Base-by-base conservation (phyloP, 2,797 vertebrate species). In the Pagetopsis macropterus region DNA sequence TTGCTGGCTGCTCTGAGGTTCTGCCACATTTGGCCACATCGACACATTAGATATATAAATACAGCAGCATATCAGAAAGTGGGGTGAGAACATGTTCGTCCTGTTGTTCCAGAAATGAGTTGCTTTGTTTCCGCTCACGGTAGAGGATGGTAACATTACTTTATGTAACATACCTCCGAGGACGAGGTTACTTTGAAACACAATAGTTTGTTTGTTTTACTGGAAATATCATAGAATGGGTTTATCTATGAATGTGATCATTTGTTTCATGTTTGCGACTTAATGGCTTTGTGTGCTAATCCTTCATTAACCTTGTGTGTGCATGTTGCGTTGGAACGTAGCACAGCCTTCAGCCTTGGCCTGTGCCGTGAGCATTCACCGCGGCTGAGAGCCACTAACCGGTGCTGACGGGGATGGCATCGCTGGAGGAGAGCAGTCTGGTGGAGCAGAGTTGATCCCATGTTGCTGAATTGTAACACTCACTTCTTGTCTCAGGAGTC, bases 401-500 rank as follows among this genome's bases (percentile, higher is more conserved):
- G 62, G 2, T 16, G 23, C 33, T 80, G 54, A 21, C 6, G 1
- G 45, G 70, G 79, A 54, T 67, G 70, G 70, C 41, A 33, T 59
- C 49, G 16, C 45, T 21, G 41, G 62, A 33, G 15, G 31, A 54
- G 31, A 64, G 44, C 13, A 2, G 9, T 23, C 19, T 3, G 12
- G 45, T 31, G 0, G 0, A 72, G 33, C 51, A 66, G 49, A 14
- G 13, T 1, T 10, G 17, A 16, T 10, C 31, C 1, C 3, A 15
- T 21, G 0, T n/a, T 43, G 54, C 19, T 59, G 31, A 23, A 6
- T 51, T 27, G 48, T 52, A 79, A 82, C 37, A 15, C 49, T 71
- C 5, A 37, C 44, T 61, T 41, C 1, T 80, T 9, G 4, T 78
- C 48, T 9, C 92, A 99, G 98, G 96, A 66, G 96, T 96, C 31